Evolutionary conservation across 2,888 invertebrate genomes (phyloP).

Genomic region (Thymelicus sylvestris): DNA sequence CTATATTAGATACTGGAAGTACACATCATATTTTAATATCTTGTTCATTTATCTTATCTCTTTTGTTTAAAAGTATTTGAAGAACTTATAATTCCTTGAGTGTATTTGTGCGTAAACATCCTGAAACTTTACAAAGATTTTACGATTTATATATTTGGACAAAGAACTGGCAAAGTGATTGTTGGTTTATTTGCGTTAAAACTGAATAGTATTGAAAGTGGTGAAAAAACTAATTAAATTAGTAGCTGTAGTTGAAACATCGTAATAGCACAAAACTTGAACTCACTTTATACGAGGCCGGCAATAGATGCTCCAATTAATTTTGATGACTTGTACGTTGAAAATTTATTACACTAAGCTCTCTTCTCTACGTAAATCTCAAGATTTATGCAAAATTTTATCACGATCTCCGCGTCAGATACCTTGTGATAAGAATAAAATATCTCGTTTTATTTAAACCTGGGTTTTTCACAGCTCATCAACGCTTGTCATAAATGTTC

Average conservation of each 20-base stretch:
- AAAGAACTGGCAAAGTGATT: too few relatives aligned
- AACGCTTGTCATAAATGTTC: neutral
- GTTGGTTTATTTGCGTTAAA: too few relatives aligned
- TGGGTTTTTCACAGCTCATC: neutral
- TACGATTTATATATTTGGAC: too few relatives aligned
- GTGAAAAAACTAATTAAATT: too few relatives aligned
- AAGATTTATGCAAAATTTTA: conserved; percentile 21
- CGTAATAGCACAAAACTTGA: too few relatives aligned
- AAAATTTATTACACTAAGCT: conserved; percentile 12
- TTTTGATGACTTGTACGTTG: conserved; percentile 3
- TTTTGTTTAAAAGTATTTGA: conserved; percentile 2
- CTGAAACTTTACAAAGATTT: too few relatives aligned
- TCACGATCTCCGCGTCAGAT: conserved; percentile 14
- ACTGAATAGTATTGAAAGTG: too few relatives aligned
- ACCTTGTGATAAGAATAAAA: conserved; percentile 27
- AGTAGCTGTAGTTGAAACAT: too few relatives aligned
- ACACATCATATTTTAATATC: neutral
- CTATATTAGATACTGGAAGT: neutral
- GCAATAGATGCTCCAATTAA: neutral
- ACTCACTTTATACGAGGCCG: neutral
- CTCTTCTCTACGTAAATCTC: neutral
- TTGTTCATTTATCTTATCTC: neutral
- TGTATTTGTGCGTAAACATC: neutral
- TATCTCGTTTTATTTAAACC: conserved; percentile 9
- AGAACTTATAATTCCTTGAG: neutral